Conservation (phyloP, 2,888 invertebrate genomes). For the Oscheius sp. region DNA sequence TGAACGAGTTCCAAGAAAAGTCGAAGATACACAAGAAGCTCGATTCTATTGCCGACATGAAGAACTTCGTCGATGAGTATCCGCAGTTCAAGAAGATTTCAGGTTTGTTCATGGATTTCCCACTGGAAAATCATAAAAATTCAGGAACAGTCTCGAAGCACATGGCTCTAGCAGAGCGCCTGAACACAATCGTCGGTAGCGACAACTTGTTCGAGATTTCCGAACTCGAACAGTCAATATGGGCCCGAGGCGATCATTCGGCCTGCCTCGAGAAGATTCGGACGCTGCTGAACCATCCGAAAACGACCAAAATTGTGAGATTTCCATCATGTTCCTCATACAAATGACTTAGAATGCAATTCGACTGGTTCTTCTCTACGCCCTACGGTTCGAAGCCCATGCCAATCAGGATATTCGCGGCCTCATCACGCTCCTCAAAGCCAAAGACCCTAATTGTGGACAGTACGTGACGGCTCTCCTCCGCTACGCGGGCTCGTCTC, state of each 20-base stretch:
- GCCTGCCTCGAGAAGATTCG: constrained; percentile 81
- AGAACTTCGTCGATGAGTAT: constrained; percentile 89
- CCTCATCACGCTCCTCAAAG: constrained; percentile 82
- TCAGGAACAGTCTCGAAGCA: constrained; percentile 90
- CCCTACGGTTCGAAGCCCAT: constrained; percentile 90
- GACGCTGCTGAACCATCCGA: constrained; percentile 83
- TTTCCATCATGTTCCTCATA: not conserved
- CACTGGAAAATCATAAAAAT: not conserved
- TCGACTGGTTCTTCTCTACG: constrained; percentile 90
- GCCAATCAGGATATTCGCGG: constrained; percentile 85
- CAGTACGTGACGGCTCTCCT: constrained; percentile 55
- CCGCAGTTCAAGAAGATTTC: constrained; percentile 88
- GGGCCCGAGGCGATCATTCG: constrained; percentile 81
- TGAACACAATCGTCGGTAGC: constrained; percentile 85
- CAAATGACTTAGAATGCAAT: constrained; percentile 79
- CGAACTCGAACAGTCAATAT: constrained; percentile 85
- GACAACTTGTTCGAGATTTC: constrained; percentile 81
- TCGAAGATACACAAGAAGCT: constrained; percentile 87
- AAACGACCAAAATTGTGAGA: constrained; percentile 72
- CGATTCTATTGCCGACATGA: constrained; percentile 98
- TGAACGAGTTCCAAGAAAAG: constrained; percentile 96
- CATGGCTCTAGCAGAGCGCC: constrained; percentile 93
- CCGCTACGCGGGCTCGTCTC: constrained; percentile 82
- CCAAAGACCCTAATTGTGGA: constrained; percentile 36
- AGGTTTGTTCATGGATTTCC: constrained; percentile 62